Evolutionary conservation across 2,888 invertebrate species (phyloP).

Genomic region (Acrobasis consociella): DNA sequence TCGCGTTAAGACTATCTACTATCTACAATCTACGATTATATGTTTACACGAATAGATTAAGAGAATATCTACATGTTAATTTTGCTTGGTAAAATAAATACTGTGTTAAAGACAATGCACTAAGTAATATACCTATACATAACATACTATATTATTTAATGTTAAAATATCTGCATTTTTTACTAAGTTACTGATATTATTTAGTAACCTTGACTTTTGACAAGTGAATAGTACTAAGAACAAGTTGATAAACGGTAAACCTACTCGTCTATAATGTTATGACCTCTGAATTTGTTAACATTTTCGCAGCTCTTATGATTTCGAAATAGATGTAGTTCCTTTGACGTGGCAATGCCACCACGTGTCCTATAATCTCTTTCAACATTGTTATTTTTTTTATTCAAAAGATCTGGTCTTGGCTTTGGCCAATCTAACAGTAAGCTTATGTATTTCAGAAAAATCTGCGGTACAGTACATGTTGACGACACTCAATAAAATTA

Average conservation of each 20-base stretch:
- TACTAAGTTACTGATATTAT: not conserved
- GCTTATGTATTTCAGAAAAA: no score
- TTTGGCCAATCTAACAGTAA: no score
- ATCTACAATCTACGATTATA: no score
- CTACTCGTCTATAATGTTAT: slow-evolving; percentile 32
- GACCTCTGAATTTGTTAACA: slow-evolving; percentile 62
- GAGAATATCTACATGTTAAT: not conserved
- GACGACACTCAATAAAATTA: no score
- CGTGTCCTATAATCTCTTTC: not conserved
- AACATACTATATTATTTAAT: not conserved
- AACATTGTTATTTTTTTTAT: no score
- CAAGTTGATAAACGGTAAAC: slow-evolving; percentile 39
- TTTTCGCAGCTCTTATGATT: slow-evolving; percentile 49
- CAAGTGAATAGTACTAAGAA: slow-evolving; percentile 40
- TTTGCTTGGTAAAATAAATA: not conserved
- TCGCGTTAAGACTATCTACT: no score
- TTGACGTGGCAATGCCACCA: slow-evolving; percentile 15
- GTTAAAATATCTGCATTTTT: not conserved
- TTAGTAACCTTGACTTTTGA: slow-evolving; percentile 55
- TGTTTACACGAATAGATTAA: no score
- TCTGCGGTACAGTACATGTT: no score
- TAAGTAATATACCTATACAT: no score
- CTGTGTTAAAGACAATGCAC: not conserved
- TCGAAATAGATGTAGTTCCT: slow-evolving; percentile 42
- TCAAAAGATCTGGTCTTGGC: no score